These are phyloP conservation scores for Drosophila parvula DNA, from an alignment of 1,140 invertebrate genomes.

Conservation along the genomic window DNA sequence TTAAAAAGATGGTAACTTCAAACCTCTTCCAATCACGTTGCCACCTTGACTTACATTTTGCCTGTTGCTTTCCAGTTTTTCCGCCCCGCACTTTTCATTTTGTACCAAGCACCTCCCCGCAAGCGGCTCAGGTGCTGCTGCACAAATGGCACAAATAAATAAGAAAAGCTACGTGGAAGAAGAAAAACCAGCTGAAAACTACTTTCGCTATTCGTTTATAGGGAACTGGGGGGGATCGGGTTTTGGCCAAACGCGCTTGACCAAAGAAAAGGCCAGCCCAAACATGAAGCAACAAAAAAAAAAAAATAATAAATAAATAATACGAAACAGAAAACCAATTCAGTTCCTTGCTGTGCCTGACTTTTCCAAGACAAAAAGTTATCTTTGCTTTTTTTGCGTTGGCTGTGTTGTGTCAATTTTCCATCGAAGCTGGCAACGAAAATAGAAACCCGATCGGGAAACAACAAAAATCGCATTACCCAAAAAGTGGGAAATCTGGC, in stretches of 20 bases:
- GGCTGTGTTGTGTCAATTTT: conserved; percentile 34
- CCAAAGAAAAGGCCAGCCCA: conserved; percentile 64
- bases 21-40: conserved; percentile 29
- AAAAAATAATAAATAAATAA: background rate
- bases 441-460: conserved; percentile 18
- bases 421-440: conserved; percentile 30
- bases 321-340: conserved; percentile 8
- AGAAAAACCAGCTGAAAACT: conserved; percentile 73
- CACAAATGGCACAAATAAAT: conserved; percentile 75
- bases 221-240: conserved; percentile 5
- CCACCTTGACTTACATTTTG: conserved; percentile 56
- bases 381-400: conserved; percentile 45
- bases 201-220: conserved; percentile 70
- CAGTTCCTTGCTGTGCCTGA: conserved; percentile 50
- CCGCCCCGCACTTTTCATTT: conserved; percentile 11
- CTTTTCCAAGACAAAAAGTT: conserved; percentile 62
- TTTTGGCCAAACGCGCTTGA: conserved; percentile 56
- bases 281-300: conserved; percentile 61
- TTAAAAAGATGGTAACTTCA: background rate
- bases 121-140: conserved; percentile 59
- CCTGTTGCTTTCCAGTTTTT: conserved; percentile 56
- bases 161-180: conserved; percentile 26
- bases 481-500: conserved; percentile 28
- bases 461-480: conserved; percentile 16
- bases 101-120: conserved; percentile 16